phyloP scores from a whole-genome alignment of 2,888 invertebrate species.

The Petrolisthes cinctipes region DNA sequence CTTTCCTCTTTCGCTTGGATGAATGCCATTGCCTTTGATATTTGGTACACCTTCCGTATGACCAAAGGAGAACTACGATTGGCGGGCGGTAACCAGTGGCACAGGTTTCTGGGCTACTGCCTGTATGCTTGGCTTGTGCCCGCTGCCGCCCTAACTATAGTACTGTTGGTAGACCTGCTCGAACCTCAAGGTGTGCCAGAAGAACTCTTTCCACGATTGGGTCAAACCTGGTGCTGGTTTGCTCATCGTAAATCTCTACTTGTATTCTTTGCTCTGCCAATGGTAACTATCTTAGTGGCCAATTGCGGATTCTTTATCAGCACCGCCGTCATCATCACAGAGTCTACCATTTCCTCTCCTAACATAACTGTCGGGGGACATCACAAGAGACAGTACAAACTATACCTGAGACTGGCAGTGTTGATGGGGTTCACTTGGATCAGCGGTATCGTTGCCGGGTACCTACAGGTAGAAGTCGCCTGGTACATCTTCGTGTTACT shows the following conservation, averaged over 20 bases:
- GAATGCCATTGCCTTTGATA: constrained; percentile 73
- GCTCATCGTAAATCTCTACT: constrained; percentile 71
- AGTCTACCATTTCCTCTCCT: constrained; percentile 66
- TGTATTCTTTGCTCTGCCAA: constrained; percentile 72
- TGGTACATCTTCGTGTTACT: constrained; percentile 72
- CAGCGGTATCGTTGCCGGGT: constrained; percentile 71
- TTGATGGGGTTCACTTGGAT: constrained; percentile 73
- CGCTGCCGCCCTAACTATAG: constrained; percentile 20
- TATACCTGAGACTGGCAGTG: constrained; percentile 71
- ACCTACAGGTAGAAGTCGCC: constrained; percentile 69
- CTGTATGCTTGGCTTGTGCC: constrained; percentile 71
- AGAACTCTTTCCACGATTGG: constrained; percentile 45
- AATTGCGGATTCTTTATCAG: constrained; percentile 71
- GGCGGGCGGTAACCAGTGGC: constrained; percentile 69
- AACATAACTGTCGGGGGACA: neutral
- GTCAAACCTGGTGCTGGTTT: constrained; percentile 72
- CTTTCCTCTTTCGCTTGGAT: constrained; percentile 74
- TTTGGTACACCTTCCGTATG: constrained; percentile 70
- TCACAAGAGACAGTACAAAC: constrained; percentile 63
- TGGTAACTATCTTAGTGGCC: constrained; percentile 70
- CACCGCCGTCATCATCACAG: constrained; percentile 70
- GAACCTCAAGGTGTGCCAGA: constrained; percentile 14
- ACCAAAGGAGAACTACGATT: constrained; percentile 72
- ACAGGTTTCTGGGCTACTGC: constrained; percentile 71
- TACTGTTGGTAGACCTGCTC: constrained; percentile 26